These are phyloP conservation scores for Lochmaea crataegi DNA, from an alignment of 2,888 invertebrate species.

Conservation along the genomic window DNA sequence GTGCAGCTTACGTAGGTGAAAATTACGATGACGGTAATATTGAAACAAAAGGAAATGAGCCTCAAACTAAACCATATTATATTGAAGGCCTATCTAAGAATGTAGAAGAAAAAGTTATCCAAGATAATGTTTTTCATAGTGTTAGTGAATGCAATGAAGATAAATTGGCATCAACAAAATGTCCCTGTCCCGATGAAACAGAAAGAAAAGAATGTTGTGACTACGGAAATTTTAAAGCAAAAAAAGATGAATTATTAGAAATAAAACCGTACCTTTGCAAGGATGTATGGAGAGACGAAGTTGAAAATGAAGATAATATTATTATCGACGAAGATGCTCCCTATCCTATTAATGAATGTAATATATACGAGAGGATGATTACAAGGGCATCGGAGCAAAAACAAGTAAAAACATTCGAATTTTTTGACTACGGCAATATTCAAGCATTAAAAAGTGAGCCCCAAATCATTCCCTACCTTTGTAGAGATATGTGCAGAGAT, in stretches of 20 bases:
- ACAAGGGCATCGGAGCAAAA: neutral
- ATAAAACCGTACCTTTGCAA: neutral
- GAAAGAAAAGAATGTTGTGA: neutral
- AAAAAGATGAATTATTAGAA: neutral
- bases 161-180: neutral
- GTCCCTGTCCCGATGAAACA: neutral
- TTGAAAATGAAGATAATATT: neutral
- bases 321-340: too few relatives aligned
- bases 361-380: neutral
- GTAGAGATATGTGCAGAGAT: slow-evolving; percentile 1
- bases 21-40: neutral
- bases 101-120: too few relatives aligned
- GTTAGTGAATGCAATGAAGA: too few relatives aligned
- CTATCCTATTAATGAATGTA: neutral
- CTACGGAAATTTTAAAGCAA: neutral
- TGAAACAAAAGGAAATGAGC: too few relatives aligned
- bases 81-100: too few relatives aligned
- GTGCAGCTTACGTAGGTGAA: neutral
- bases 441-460: neutral
- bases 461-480: neutral
- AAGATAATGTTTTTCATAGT: too few relatives aligned
- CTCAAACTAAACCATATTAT: too few relatives aligned
- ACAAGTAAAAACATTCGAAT: neutral
- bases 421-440: neutral
- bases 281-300: neutral